These are phyloP conservation scores for Psilopogon haemacephalus DNA, from an alignment of 2,113 vertebrate species.

Conservation along the genomic window DNA sequence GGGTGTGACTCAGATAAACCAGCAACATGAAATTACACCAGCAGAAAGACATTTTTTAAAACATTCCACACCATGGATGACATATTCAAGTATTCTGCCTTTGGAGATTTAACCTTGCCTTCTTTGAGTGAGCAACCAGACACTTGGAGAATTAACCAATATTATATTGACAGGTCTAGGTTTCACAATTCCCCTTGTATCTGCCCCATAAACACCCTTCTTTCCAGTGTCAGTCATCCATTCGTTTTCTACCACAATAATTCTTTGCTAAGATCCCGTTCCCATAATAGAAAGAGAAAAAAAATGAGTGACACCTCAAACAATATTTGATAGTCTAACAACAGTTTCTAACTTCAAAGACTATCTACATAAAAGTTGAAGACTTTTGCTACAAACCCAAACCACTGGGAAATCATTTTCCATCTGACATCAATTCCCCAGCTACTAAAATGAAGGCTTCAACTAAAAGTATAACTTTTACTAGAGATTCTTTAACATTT, in stretches of 20 bases:
- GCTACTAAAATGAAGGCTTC: conserved; percentile 69
- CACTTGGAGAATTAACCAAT: conserved; percentile 42
- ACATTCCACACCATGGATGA: conserved; percentile 31
- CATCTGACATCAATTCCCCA: conserved; percentile 81
- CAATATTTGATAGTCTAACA: conserved; percentile 82
- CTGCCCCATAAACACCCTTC: conserved; percentile 73
- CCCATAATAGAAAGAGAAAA: conserved; percentile 69
- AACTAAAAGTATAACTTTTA: conserved; percentile 75
- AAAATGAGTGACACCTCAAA: conserved; percentile 85
- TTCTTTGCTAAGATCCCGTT: conserved; percentile 70
- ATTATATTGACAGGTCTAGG: conserved; percentile 69
- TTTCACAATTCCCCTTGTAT: conserved; percentile 70
- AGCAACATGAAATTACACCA: conserved; percentile 30
- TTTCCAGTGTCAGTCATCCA: conserved; percentile 72
- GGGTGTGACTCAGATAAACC: conserved; percentile 34
- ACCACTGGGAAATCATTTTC: conserved; percentile 82
- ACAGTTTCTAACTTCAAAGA: conserved; percentile 85
- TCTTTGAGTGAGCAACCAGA: conserved; percentile 51
- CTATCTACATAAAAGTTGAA: conserved; percentile 85
- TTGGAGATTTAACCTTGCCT: conserved; percentile 62
- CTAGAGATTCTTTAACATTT: conserved; percentile 75
- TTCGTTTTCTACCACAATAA: conserved; percentile 67
- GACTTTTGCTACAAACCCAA: conserved; percentile 82
- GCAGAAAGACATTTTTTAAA: conserved; percentile 53
- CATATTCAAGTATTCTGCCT: conserved; percentile 26